Evolutionary conservation across 2,888 invertebrate species (phyloP).

Genomic region (Diaprepes abbreviatus): DNA sequence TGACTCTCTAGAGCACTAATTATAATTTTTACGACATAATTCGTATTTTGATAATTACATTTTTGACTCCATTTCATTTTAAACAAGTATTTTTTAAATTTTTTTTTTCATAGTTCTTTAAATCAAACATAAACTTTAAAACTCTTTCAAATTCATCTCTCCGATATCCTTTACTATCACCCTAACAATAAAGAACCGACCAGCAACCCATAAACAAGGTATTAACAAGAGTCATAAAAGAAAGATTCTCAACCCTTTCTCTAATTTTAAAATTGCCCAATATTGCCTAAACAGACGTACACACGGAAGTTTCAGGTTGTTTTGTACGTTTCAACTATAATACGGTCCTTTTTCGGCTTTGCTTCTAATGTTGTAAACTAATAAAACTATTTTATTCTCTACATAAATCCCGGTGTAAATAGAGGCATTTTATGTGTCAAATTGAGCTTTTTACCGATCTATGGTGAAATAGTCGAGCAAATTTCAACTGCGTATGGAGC

Average conservation of each 20-base stretch:
- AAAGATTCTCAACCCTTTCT: slow-evolving; percentile 9
- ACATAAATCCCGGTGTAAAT: slow-evolving; percentile 22
- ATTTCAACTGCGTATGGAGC: too few species aligned
- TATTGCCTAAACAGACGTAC: slow-evolving; percentile 14
- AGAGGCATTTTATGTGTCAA: slow-evolving; percentile 25
- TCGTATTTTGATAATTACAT: too few species aligned
- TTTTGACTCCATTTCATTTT: too few species aligned
- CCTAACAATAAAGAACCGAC: not conserved
- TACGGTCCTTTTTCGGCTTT: not conserved
- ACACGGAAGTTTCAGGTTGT: slow-evolving; percentile 28
- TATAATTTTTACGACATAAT: too few species aligned
- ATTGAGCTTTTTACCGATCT: slow-evolving; percentile 16
- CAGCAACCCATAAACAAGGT: slow-evolving; percentile 1
- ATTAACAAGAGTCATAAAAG: slow-evolving; percentile 18
- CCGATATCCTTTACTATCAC: too few species aligned
- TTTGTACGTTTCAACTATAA: not conserved
- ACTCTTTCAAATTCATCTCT: too few species aligned
- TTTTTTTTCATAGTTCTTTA: too few species aligned
- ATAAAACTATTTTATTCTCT: slow-evolving; percentile 23
- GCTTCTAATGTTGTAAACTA: slow-evolving; percentile 22
- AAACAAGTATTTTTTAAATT: too few species aligned
- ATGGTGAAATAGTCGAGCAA: slow-evolving; percentile 15
- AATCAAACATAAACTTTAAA: too few species aligned
- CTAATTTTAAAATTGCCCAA: slow-evolving; percentile 19
- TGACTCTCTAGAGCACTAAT: too few species aligned